Conservation (phyloP, 1,140 invertebrate genomes). For the Charaxes varanes region DNA sequence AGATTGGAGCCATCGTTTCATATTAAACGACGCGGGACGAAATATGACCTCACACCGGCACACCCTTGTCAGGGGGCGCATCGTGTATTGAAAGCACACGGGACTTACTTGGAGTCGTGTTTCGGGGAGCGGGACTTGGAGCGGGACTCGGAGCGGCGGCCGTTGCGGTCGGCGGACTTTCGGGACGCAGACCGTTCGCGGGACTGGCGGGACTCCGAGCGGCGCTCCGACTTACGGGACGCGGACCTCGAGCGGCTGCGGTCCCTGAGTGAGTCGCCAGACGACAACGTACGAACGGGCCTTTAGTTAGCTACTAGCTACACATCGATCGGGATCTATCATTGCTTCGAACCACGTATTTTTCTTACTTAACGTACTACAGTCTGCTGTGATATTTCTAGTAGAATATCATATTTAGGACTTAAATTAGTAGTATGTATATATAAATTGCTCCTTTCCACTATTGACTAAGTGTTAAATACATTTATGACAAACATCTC, state of each 20-base stretch:
- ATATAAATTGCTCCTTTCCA: too few species aligned
- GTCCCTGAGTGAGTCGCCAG: constrained; percentile 33
- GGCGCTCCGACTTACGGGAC: constrained; percentile 43
- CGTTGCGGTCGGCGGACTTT: constrained; percentile 52
- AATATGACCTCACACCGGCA: constrained; percentile 29
- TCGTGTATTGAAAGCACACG: constrained; percentile 69
- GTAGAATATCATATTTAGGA: too few species aligned
- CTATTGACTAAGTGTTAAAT: too few species aligned
- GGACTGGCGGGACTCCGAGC: constrained; percentile 31
- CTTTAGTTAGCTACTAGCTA: constrained; percentile 33
- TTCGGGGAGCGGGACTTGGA: constrained; percentile 65
- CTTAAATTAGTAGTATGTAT: too few species aligned
- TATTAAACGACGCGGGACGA: too few species aligned
- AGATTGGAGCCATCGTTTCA: too few species aligned
- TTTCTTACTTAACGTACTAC: too few species aligned
- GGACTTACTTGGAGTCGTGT: constrained; percentile 46
- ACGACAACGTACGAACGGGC: constrained; percentile 25
- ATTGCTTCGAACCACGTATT: too few species aligned
- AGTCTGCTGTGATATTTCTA: too few species aligned
- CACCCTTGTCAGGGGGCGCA: constrained; percentile 44
- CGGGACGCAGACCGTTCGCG: constrained; percentile 32
- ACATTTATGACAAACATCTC: too few species aligned
- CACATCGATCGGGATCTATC: constrained; percentile 5
- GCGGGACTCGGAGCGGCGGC: constrained; percentile 64
- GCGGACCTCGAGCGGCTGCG: constrained; percentile 57